Conservation (phyloP, 2,113 vertebrate species). For the Centropus unirufus region DNA sequence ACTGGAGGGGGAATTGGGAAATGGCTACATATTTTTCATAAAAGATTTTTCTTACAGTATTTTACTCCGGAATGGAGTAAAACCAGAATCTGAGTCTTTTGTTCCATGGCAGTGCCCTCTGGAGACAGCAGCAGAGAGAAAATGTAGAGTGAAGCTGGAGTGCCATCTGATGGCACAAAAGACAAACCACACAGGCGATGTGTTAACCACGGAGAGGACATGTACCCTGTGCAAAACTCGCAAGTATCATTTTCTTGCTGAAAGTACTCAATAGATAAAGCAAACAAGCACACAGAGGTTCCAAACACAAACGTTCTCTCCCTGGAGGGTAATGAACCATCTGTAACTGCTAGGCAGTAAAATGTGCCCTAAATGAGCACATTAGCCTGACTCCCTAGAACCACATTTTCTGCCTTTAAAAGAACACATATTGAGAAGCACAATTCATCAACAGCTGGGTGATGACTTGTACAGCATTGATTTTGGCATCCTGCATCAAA, state of each 20-base stretch:
- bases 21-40: not conserved
- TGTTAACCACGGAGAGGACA: too few species aligned
- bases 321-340: not conserved
- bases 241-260: not conserved
- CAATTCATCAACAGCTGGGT: not conserved
- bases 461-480: not conserved
- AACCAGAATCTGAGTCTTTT: not conserved
- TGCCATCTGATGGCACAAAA: conserved; percentile 21
- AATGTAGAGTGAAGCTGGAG: not conserved
- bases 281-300: not conserved
- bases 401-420: not conserved
- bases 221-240: not conserved
- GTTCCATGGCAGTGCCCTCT: not conserved
- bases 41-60: not conserved
- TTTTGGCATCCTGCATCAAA: not conserved
- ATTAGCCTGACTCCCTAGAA: not conserved
- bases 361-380: accelerated
- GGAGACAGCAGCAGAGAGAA: not conserved
- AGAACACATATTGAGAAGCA: not conserved
- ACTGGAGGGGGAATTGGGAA: not conserved
- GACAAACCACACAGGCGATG: not conserved
- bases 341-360: accelerated
- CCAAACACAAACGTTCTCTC: not conserved
- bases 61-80: not conserved
- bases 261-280: accelerated